Conservation (phyloP, 2,113 vertebrate species). For the Lepidothrix coronata region DNA sequence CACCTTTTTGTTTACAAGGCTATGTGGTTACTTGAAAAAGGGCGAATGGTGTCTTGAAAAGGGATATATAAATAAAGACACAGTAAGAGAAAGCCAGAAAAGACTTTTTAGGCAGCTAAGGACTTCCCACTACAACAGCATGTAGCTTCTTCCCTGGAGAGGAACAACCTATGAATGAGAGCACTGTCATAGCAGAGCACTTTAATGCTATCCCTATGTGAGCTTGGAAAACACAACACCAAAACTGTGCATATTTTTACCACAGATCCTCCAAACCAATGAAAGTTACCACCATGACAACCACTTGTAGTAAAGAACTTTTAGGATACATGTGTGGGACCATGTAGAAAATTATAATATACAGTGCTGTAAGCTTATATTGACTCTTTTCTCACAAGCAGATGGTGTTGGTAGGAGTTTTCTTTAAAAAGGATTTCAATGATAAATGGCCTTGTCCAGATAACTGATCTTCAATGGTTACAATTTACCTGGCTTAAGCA, state of each 20-base stretch:
- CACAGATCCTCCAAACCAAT: not conserved
- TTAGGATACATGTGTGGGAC: not conserved
- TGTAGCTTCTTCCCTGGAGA: not conserved
- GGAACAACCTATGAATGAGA: fast-evolving
- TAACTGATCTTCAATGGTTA: not conserved
- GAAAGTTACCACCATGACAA: not conserved
- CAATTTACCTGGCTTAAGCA: not conserved
- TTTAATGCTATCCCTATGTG: not conserved
- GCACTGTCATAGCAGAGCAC: fast-evolving
- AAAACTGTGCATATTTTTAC: not conserved
- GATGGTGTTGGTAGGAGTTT: not conserved
- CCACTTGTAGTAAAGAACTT: not conserved
- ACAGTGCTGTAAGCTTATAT: not conserved
- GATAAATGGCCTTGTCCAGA: not conserved
- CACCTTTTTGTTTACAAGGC: not conserved
- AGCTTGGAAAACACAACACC: not conserved
- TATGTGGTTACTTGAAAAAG: not conserved
- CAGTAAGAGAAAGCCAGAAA: not conserved
- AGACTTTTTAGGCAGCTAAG: not conserved
- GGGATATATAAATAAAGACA: not conserved
- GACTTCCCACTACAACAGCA: fast-evolving
- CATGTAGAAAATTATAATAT: not conserved
- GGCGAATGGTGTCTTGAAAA: not conserved
- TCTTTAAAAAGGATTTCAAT: not conserved
- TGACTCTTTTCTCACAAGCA: not conserved